Base-by-base conservation (phyloP, 2,888 invertebrate genomes). In the Keiferia lycopersicella region DNA sequence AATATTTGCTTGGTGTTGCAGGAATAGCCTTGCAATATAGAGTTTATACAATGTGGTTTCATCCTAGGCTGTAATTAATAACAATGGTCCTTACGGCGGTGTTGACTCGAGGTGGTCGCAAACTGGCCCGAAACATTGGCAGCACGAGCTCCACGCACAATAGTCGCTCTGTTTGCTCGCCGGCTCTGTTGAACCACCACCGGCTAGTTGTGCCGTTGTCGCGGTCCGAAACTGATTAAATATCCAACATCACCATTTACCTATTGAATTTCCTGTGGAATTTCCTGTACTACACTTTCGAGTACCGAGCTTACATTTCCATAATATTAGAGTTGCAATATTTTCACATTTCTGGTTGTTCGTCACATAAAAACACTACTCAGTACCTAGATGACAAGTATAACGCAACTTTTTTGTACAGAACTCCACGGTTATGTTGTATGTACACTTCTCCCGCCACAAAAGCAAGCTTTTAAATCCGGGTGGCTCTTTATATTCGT, bases 141-240 rank as follows among this genome's bases (percentile, higher is more conserved):
- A 73, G 71, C 74, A 71, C 72, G 77, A 76, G 78, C 75, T 75
- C 74, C 76, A 84, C 84, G 87, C 85, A 88, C 87, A 87, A 87
- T 86, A 73, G 82, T 78, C 75, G 70, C 75, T 75, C 68, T 85
- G 84, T 86, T 86, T 86, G 78, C 76, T 74, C 71, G 71, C 66
- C 65, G 69, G 73, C 77, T 72, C 67, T 68, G 67, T 71, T 71
- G 64, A 67, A 67, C 67, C 67, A 65, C 67, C 65, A 65, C 68
- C 61, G 68, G 73, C 71, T 68, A 71, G 77, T 75, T 76, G 72
- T 71, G 75, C 75, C 80, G 77, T 77, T 78, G 74, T 72, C 74
- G 73, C 76, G 76, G 73, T 74, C 70, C 72, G 71, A 73, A 75
- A 79, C 82, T 83, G 80, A 82, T 85, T 82, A 82, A 83, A 84